phyloP scores from a whole-genome alignment of 2,888 invertebrate genomes.

The Zaprionus obscuricornis region DNA sequence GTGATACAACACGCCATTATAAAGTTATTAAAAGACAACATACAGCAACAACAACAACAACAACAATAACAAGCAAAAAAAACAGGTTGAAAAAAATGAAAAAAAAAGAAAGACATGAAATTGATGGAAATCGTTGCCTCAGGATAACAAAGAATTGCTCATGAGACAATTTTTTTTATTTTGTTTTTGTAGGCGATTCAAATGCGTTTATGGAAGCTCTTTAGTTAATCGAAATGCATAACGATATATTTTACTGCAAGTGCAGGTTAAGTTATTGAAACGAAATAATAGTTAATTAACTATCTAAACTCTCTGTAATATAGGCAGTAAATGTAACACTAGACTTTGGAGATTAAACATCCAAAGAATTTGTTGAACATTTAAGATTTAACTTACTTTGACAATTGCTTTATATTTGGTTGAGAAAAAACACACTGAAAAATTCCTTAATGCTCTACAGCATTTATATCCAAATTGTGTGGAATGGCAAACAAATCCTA shows the following conservation, averaged over 20 bases:
- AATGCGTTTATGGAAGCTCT: slow-evolving; percentile 12
- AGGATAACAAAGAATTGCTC: not conserved
- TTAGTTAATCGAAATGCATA: slow-evolving; percentile 6
- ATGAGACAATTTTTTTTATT: no score
- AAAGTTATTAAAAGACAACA: slow-evolving; percentile 80
- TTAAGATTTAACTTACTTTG: no score
- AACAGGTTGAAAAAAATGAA: slow-evolving; percentile 43
- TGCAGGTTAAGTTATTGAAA: not conserved
- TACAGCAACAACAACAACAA: slow-evolving; percentile 15
- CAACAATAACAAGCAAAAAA: slow-evolving; percentile 19
- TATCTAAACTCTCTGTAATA: no score
- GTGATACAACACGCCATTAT: slow-evolving; percentile 79
- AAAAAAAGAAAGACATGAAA: not conserved
- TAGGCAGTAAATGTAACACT: no score
- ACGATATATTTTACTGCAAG: no score
- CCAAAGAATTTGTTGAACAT: no score
- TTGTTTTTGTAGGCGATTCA: slow-evolving; percentile 19
- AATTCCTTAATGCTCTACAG: no score
- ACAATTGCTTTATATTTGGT: no score
- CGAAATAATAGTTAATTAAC: not conserved
- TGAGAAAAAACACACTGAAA: no score
- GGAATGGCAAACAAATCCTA: no score
- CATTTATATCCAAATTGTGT: no score
- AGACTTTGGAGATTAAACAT: no score
- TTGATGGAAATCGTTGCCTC: slow-evolving; percentile 9